Conservation (phyloP, 2,113 vertebrate genomes). For the Orthochromis indermauri region DNA sequence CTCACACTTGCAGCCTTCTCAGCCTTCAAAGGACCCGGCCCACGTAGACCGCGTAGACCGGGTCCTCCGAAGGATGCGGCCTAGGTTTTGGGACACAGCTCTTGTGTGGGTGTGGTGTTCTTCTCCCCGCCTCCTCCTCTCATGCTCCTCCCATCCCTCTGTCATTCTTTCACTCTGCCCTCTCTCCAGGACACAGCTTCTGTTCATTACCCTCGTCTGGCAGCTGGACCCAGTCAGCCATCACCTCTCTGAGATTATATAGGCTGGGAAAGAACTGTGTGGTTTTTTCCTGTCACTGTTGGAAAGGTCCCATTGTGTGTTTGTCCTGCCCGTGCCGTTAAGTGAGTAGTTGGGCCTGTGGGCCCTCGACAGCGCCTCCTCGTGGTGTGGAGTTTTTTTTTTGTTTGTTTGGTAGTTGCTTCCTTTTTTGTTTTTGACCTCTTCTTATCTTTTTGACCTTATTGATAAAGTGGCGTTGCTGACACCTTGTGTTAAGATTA, state of each 20-base stretch:
- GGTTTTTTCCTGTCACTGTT: neutral
- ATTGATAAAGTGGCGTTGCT: neutral
- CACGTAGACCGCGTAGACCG: too few species aligned
- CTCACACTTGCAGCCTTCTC: neutral
- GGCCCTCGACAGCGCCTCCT: neutral
- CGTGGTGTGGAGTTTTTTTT: neutral
- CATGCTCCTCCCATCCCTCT: neutral
- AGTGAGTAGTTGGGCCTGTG: neutral
- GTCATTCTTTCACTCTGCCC: neutral
- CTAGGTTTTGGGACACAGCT: neutral
- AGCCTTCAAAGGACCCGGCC: neutral
- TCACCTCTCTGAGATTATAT: neutral
- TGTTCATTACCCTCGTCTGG: neutral
- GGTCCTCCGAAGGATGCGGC: too few species aligned
- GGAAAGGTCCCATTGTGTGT: neutral
- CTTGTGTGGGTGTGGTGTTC: neutral
- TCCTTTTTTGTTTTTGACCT: neutral
- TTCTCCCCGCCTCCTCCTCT: neutral
- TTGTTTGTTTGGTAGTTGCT: neutral
- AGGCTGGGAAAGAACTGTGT: neutral
- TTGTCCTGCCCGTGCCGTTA: neutral
- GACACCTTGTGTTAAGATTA: neutral
- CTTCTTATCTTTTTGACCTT: neutral
- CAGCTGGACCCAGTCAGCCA: neutral
- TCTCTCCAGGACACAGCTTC: neutral